Evolutionary conservation across 2,888 invertebrate species (phyloP), one percentile per base, ranked within the genome.

Genomic region (Sinelater perroti): DNA sequence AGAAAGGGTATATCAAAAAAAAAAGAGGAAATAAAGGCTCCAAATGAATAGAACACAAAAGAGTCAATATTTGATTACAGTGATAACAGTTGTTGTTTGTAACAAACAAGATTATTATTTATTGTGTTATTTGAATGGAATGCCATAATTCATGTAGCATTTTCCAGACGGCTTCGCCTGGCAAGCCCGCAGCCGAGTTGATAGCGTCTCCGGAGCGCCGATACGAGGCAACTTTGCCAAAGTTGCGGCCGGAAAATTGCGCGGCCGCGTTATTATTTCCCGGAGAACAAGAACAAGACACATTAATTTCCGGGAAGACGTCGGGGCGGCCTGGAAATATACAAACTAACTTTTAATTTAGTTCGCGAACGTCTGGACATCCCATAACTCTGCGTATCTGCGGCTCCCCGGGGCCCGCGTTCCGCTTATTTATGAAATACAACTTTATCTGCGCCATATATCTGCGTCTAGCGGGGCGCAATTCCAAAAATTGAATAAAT

Each of bases 401-500:
- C 52, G 40, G 26, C 60, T 62, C 65, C 65, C 65, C 3, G 8
- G 49, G 42, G 47, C 26, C 50, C 52, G 59, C 59, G 56, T 60
- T 62, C 56, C 61, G 60, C 58, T 63, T 60, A 60, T 64, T 60
- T 66, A 65, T 64, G 68, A 69, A 72, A 69, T 66, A 66, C 53
- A 55, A 63, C 58, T 68, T 74, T 75, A 75, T 75, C 73, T 71
- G 52, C 47, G 60, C 69, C 67, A 71, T 74, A 70, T 70, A 75
- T 75, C 75, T 71, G 68, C 64, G 69, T 68, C 70, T 62, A 64
- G 68, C 65, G 65, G 62, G 60, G 60, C 65, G 66, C 70, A 67
- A 68, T 73, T 71, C 69, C 70, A 69, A 67, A 74, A 73, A 74
- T 74, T 74, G 73, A 73, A 74, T 74, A 74, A 74, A 74, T 74